Conservation (phyloP, 1,140 invertebrate genomes). For the Drosophila prosaltans region DNA sequence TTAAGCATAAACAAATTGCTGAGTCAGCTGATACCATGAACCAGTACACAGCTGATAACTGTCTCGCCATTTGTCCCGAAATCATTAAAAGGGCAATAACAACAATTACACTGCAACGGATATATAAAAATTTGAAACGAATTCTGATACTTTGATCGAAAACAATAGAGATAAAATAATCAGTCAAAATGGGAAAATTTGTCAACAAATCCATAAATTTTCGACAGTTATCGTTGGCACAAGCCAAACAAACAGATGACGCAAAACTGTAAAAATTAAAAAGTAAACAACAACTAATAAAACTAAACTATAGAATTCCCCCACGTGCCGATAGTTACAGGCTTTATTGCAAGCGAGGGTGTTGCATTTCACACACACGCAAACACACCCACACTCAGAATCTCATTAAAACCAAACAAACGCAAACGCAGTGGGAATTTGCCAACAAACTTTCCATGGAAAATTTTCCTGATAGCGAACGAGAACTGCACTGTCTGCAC, state of each 20-base stretch:
- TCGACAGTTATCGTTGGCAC: background rate
- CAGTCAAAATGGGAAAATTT: background rate
- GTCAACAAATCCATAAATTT: constrained; percentile 53
- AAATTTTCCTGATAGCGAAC: constrained; percentile 42
- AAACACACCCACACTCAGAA: constrained; percentile 11
- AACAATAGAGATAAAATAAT: background rate
- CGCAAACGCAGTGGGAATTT: background rate
- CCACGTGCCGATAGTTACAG: background rate
- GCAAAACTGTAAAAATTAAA: constrained; percentile 1
- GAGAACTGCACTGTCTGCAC: constrained; percentile 14
- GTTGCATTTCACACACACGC: background rate
- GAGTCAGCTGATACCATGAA: constrained; percentile 16
- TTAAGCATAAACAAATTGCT: background rate
- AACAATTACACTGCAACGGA: too few species aligned
- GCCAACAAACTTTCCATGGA: constrained; percentile 58
- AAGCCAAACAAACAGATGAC: background rate
- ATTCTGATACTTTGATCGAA: background rate
- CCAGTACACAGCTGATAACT: constrained; percentile 23
- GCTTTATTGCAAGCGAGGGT: background rate
- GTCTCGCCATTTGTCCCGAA: constrained; percentile 19
- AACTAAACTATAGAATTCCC: constrained; percentile 1
- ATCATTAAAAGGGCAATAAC: background rate
- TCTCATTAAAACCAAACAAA: too few species aligned
- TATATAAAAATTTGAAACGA: too few species aligned
- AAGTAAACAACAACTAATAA: constrained; percentile 14